phyloP scores from a whole-genome alignment of 2,888 invertebrate species.

The Dromius quadrimaculatus region DNA sequence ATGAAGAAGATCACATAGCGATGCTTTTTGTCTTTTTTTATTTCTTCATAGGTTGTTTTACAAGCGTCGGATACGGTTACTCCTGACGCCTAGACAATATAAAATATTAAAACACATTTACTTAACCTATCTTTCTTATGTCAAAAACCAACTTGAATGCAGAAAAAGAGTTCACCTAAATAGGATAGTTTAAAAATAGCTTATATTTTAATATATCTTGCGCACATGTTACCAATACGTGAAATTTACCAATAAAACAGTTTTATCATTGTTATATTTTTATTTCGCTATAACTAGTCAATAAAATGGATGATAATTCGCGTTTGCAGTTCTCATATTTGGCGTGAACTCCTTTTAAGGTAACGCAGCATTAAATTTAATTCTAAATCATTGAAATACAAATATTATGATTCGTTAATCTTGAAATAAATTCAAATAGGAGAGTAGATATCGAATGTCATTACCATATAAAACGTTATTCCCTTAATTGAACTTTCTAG shows the following conservation, averaged over 20 bases:
- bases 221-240: too few species aligned
- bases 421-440: conserved; percentile 23
- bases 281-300: too few species aligned
- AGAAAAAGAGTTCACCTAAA: too few species aligned
- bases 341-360: conserved; percentile 44
- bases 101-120: too few species aligned
- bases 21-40: conserved; percentile 97
- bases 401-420: conserved; percentile 20
- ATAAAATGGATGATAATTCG: neutral
- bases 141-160: too few species aligned
- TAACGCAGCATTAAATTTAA: conserved; percentile 36
- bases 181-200: too few species aligned
- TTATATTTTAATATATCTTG: too few species aligned
- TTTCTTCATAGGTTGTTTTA: conserved; percentile 95
- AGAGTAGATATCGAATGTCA: conserved; percentile 43
- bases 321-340: conserved; percentile 23
- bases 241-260: too few species aligned
- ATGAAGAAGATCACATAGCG: conserved; percentile 97
- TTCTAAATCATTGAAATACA: conserved; percentile 1
- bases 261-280: too few species aligned
- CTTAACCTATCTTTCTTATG: too few species aligned
- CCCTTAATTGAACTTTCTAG: conserved; percentile 38
- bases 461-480: conserved; percentile 40
- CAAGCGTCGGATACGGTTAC: conserved; percentile 96
- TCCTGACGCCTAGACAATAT: conserved; percentile 83